Evolutionary conservation across 2,113 vertebrate genomes (phyloP).

Genomic region (Clinocottus analis): DNA sequence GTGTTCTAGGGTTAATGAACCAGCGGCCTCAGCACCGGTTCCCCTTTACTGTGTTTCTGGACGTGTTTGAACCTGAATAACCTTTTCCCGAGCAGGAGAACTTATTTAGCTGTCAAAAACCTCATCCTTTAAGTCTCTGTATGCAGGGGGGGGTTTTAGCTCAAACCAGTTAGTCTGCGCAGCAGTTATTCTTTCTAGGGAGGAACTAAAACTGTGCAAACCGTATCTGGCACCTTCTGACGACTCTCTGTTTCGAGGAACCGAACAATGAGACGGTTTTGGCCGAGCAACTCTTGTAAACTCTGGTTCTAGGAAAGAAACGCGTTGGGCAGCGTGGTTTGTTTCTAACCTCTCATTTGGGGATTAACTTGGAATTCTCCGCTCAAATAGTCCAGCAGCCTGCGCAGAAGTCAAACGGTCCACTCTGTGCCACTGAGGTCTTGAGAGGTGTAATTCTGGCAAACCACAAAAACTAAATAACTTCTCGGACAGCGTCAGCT

Average conservation of each 20-base stretch:
- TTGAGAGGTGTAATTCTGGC: slow-evolving; percentile 24
- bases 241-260: slow-evolving; percentile 43
- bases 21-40: background rate
- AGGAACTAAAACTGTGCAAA: background rate
- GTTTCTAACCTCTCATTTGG: slow-evolving; percentile 53
- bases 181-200: slow-evolving; percentile 23
- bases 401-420: slow-evolving; percentile 8
- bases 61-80: background rate
- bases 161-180: slow-evolving; percentile 5
- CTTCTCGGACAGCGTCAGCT: background rate
- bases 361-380: slow-evolving; percentile 54
- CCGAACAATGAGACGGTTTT: slow-evolving; percentile 19
- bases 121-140: slow-evolving; percentile 12
- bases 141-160: background rate
- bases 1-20: background rate
- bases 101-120: slow-evolving; percentile 28
- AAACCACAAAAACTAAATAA: slow-evolving; percentile 33
- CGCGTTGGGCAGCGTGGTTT: slow-evolving; percentile 7
- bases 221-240: background rate
- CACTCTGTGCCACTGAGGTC: slow-evolving; percentile 16
- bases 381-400: slow-evolving; percentile 15
- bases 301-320: slow-evolving; percentile 52
- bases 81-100: slow-evolving; percentile 19
- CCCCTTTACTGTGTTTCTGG: background rate
- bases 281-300: slow-evolving; percentile 15